Evolutionary conservation across 2,888 invertebrate genomes (phyloP), one percentile per base, ranked within the genome.

Genomic region (Synergus laeviventris): DNA sequence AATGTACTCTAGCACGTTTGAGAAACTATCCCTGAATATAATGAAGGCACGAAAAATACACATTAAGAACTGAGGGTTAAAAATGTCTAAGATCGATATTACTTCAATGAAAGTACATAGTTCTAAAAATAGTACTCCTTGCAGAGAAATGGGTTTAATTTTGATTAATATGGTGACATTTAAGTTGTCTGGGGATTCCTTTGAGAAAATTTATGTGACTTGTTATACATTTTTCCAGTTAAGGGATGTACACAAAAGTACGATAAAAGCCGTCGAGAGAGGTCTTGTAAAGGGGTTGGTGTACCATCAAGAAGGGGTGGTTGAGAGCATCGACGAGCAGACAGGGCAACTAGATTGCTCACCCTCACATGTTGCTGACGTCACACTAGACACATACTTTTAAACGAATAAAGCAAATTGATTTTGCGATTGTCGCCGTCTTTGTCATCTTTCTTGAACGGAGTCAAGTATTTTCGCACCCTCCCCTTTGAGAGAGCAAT

Each of bases 371-470:
- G 12, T 12, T 36, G 21, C 31, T 49, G 70, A 49, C 42, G 45
- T 45, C 31, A 70, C 24, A 31, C 11, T 12, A 70, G 81, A 79
- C 84, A 86, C 81, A 85, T 84, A 84, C 84, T 86, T 86, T 86
- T 86, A 85, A 88, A 85, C 85, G 86, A 88, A 87, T 88, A 87
- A 88, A 87, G 87, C 85, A 86, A 87, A 88, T 88, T 88, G 89
- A 88, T 88, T 88, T 87, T 86, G 85, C 84, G 87, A 87, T 87
- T 87, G 83, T 79, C 82, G 82, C 81, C 81, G 82, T 66, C 24
- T 66, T 66, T 31, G 45, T 45, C 66, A 45, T 31, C 1, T 66
- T 45, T 24, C 45, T 66, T 39, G 8, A 64, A 49, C 45, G 24
- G 45, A 16, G 18, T 7, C 16, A 42, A 56, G 21, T 2, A 21